Percentiles rank a stretch among this genome's conserved stretches.
Conservation (phyloP, 2,113 vertebrate genomes). For the Eonycteris spelaea region DNA sequence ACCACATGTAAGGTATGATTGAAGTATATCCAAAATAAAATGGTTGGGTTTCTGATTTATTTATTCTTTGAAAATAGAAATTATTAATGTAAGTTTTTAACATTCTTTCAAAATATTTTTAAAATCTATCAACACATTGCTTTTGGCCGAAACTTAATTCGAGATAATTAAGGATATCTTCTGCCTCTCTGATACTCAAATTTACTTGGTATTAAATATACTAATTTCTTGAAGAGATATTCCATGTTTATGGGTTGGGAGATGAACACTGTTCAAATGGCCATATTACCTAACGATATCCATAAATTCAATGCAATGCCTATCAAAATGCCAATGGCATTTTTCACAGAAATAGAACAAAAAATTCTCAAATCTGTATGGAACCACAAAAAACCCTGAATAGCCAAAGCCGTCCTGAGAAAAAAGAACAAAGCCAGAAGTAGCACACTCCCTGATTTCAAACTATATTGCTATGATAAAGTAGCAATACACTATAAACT, state of each 20-base stretch:
- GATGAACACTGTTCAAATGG: not conserved
- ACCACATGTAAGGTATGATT: not conserved
- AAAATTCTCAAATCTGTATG: not conserved
- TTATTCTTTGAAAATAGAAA: constrained; percentile 3
- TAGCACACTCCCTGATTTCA: not conserved
- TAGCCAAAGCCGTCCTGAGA: not conserved
- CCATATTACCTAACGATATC: not conserved
- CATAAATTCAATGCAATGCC: not conserved
- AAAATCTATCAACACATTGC: not conserved
- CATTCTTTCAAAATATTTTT: not conserved
- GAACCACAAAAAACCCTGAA: not conserved
- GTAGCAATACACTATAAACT: too few relatives aligned
- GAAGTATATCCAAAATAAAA: constrained; percentile 1
- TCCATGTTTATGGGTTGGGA: not conserved
- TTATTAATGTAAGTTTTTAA: not conserved
- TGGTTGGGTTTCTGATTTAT: not conserved
- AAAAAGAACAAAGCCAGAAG: not conserved
- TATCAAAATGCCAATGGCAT: not conserved
- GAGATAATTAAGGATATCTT: not conserved
- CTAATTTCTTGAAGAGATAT: not conserved
- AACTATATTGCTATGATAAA: not conserved
- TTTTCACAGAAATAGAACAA: not conserved
- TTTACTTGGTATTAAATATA: not conserved
- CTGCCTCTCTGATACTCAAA: not conserved
- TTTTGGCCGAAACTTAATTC: constrained; percentile 16